These are phyloP conservation scores for Agelaius phoeniceus DNA, from an alignment of 2,113 vertebrate genomes.

Conservation along the genomic window DNA sequence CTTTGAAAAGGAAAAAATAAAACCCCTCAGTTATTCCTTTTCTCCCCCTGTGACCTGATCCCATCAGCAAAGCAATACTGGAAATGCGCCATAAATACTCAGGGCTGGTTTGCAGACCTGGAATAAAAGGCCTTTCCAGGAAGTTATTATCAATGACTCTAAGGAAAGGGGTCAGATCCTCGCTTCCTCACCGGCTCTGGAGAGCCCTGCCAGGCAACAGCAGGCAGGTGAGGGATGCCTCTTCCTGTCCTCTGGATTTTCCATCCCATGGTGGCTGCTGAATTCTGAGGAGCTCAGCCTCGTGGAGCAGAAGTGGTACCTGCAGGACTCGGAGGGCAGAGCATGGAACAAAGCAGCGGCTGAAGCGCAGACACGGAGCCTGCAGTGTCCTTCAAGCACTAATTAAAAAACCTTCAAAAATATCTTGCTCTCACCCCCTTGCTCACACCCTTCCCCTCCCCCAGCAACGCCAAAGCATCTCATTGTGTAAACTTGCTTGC, in stretches of 20 bases:
- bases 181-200: background rate
- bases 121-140: slow-evolving; percentile 69
- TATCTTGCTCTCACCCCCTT: background rate
- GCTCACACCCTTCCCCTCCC: background rate
- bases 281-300: background rate
- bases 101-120: slow-evolving; percentile 38
- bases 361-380: background rate
- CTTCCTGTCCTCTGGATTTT: background rate
- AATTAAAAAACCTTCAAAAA: slow-evolving; percentile 47
- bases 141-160: slow-evolving; percentile 72
- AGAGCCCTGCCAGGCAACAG: background rate
- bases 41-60: slow-evolving; percentile 35
- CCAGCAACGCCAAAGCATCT: background rate
- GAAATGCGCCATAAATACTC: slow-evolving; percentile 51
- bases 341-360: background rate
- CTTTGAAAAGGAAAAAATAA: slow-evolving; percentile 37
- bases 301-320: background rate
- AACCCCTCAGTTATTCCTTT: background rate
- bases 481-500: slow-evolving; percentile 77
- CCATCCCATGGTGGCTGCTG: fast-evolving
- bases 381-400: slow-evolving; percentile 48
- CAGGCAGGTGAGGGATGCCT: slow-evolving; percentile 13
- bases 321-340: background rate
- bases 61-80: slow-evolving; percentile 27
- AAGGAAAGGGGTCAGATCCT: slow-evolving; percentile 70